These are phyloP conservation scores for Deroplatys truncata DNA, from an alignment of 2,888 invertebrate species.

Conservation along the genomic window DNA sequence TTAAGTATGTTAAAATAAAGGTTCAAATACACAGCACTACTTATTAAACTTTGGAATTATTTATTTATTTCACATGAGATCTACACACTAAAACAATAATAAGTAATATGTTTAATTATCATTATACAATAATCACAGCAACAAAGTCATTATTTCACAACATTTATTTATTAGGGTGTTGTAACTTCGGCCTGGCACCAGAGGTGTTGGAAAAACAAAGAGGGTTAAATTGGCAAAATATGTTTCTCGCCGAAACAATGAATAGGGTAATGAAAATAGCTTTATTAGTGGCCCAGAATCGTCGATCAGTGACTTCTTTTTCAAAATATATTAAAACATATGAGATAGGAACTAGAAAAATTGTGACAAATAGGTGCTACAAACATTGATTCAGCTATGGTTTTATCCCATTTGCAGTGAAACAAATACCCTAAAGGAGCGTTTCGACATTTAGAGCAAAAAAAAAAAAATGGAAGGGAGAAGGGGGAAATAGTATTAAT, in stretches of 20 bases:
- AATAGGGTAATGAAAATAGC: background rate
- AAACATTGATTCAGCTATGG: constrained; percentile 22
- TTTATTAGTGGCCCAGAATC: background rate
- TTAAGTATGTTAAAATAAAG: background rate
- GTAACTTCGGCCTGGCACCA: background rate
- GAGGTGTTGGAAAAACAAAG: background rate
- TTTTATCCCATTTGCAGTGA: background rate
- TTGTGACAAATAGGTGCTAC: constrained; percentile 25
- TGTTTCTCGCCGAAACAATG: background rate
- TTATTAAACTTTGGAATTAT: constrained; percentile 26
- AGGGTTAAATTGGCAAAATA: background rate
- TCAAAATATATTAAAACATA: background rate
- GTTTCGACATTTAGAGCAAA: background rate
- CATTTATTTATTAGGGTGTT: constrained; percentile 38
- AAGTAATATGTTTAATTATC: constrained; percentile 29
- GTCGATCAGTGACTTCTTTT: background rate
- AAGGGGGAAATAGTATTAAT: background rate
- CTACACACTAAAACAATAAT: constrained; percentile 33
- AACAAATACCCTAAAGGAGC: background rate
- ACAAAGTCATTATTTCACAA: constrained; percentile 49
- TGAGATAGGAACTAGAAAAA: constrained; percentile 30
- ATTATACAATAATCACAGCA: constrained; percentile 44
- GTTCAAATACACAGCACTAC: background rate
- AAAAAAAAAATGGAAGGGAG: background rate
- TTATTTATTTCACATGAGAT: constrained; percentile 31